Conservation (phyloP, 2,888 invertebrate species). For the Leptinotarsa juncta region DNA sequence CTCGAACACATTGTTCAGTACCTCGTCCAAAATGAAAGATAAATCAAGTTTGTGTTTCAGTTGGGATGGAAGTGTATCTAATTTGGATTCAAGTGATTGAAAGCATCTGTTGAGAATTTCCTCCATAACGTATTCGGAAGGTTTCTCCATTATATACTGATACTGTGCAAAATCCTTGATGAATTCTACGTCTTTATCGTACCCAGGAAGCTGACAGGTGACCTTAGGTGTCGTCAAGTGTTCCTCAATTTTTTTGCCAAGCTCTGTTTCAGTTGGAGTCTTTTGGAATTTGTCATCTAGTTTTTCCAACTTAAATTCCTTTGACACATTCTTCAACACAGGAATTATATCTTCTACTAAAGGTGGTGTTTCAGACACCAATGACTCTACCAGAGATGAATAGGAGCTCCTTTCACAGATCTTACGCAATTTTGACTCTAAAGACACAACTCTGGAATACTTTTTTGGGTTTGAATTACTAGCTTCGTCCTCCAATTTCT, state of each 20-base stretch:
- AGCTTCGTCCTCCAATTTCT: not conserved
- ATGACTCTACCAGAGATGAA: not conserved
- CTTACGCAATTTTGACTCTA: not conserved
- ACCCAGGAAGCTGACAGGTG: not conserved
- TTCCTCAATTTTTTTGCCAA: too few species aligned
- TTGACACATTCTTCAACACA: not conserved
- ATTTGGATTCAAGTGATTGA: not conserved
- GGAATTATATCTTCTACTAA: not conserved
- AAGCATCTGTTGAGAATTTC: constrained; percentile 5
- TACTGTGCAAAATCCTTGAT: not conserved
- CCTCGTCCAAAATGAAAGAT: not conserved
- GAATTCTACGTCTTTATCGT: not conserved
- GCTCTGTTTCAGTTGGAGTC: not conserved
- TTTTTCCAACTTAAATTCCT: not conserved
- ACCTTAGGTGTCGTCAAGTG: too few species aligned
- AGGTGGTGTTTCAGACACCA: not conserved
- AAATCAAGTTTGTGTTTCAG: not conserved
- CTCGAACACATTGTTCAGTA: constrained; percentile 1
- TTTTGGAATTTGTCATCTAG: not conserved
- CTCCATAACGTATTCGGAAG: not conserved
- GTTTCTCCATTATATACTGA: too few species aligned
- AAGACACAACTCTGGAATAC: not conserved
- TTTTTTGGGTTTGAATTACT: not conserved
- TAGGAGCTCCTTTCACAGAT: not conserved
- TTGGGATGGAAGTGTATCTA: not conserved